A percentile compares a stretch with the other conserved stretches of the same genome.
phyloP scores from a whole-genome alignment of 2,888 invertebrate genomes.

The Agrenia bidenticulata region DNA sequence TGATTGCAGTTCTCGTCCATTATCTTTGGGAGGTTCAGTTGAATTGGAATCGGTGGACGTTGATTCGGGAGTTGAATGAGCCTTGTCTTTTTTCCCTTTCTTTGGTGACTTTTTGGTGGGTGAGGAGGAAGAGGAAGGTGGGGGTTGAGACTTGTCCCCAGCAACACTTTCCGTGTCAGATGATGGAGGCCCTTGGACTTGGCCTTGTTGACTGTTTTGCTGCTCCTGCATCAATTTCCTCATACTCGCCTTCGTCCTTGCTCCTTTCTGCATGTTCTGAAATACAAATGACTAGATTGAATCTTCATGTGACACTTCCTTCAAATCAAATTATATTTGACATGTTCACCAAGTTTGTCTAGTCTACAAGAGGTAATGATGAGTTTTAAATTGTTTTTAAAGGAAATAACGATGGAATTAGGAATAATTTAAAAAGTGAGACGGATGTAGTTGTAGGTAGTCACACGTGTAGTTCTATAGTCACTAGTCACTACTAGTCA shows the following conservation, averaged over 20 bases:
- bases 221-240: conserved; percentile 48
- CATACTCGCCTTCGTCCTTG: conserved; percentile 52
- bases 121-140: not conserved
- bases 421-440: too few relatives aligned
- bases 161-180: not conserved
- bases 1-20: conserved; percentile 9
- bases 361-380: not conserved
- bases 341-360: not conserved
- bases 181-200: not conserved
- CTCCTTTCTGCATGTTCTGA: conserved; percentile 50
- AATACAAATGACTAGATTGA: conserved; percentile 18
- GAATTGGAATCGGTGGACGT: not conserved
- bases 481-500: too few relatives aligned
- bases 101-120: not conserved
- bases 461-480: too few relatives aligned
- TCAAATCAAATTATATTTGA: too few relatives aligned
- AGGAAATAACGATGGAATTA: too few relatives aligned
- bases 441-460: too few relatives aligned
- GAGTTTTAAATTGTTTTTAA: too few relatives aligned
- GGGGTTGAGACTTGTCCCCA: conserved; percentile 2
- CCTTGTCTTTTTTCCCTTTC: not conserved
- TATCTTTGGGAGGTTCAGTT: conserved; percentile 3
- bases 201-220: not conserved
- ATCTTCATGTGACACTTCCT: too few relatives aligned
- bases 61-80: not conserved